Conservation (phyloP, 1,140 invertebrate genomes). For the Micrasema minimum region DNA sequence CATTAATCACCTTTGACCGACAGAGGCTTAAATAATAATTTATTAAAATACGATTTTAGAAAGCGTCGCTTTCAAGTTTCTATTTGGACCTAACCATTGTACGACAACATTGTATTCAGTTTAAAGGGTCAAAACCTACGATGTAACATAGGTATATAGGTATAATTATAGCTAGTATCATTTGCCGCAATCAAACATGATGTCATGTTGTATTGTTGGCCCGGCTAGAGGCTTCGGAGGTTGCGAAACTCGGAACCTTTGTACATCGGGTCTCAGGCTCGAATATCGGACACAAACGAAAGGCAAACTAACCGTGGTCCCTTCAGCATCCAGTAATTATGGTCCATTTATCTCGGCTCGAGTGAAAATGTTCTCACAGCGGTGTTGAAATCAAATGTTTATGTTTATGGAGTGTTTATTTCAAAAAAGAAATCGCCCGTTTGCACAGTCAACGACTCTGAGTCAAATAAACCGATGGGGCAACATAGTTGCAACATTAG, state of each 20-base stretch:
- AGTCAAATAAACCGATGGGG: slow-evolving; percentile 30
- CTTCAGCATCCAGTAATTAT: slow-evolving; percentile 23
- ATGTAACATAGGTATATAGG: too few relatives aligned
- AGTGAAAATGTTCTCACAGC: slow-evolving; percentile 38
- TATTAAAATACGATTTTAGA: too few relatives aligned
- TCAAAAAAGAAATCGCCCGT: slow-evolving; percentile 40
- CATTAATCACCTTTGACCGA: too few relatives aligned
- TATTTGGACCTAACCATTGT: too few relatives aligned
- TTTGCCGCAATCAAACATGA: not conserved
- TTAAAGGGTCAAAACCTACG: too few relatives aligned
- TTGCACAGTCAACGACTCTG: slow-evolving; percentile 27
- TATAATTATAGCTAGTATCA: not conserved
- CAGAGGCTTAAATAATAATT: too few relatives aligned
- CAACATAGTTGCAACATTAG: slow-evolving; percentile 13
- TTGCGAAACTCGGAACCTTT: slow-evolving; percentile 9
- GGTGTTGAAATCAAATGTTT: slow-evolving; percentile 37
- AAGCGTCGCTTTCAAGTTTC: too few relatives aligned
- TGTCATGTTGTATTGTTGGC: slow-evolving; percentile 4
- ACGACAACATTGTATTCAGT: too few relatives aligned
- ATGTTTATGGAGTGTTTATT: slow-evolving; percentile 30
- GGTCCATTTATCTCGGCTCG: slow-evolving; percentile 24
- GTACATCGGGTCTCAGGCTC: not conserved
- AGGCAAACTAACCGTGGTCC: slow-evolving; percentile 16
- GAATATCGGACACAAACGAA: slow-evolving; percentile 1
- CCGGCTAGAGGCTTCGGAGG: not conserved